These are phyloP conservation scores for Ariolimax columbianus DNA, from an alignment of 2,888 invertebrate species.

Conservation along the genomic window DNA sequence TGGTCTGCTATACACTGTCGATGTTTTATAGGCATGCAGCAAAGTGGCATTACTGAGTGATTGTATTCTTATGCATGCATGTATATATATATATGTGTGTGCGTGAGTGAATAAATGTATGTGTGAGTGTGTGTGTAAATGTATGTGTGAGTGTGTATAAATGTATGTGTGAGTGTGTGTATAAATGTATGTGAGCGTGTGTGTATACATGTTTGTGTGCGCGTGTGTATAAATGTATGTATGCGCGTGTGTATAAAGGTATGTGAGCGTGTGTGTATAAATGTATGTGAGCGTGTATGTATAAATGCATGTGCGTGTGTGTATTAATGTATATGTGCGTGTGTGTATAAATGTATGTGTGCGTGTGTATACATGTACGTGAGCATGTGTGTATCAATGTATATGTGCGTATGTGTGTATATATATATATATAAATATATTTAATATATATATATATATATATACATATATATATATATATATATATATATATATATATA, in stretches of 20 bases:
- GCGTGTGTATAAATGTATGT: no score
- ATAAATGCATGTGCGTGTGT: neutral
- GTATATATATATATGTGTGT: no score
- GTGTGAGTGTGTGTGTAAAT: neutral
- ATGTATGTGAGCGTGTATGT: neutral
- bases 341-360: neutral
- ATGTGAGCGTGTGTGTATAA: neutral
- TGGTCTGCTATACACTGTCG: no score
- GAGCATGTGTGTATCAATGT: no score
- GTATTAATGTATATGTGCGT: neutral
- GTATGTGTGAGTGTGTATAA: neutral
- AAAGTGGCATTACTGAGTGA: no score
- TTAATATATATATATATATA: constrained; percentile 5
- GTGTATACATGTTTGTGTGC: no score
- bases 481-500: constrained; percentile 21
- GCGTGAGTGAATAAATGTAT: neutral
- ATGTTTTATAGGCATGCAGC: no score
- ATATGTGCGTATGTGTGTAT: neutral
- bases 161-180: neutral
- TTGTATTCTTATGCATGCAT: no score
- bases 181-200: no score
- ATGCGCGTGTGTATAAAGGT: neutral
- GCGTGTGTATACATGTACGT: neutral
- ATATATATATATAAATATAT: constrained; percentile 25
- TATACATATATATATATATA: no score